Evolutionary conservation across 1,140 invertebrate species (phyloP).

Genomic region (Planococcus citri): DNA sequence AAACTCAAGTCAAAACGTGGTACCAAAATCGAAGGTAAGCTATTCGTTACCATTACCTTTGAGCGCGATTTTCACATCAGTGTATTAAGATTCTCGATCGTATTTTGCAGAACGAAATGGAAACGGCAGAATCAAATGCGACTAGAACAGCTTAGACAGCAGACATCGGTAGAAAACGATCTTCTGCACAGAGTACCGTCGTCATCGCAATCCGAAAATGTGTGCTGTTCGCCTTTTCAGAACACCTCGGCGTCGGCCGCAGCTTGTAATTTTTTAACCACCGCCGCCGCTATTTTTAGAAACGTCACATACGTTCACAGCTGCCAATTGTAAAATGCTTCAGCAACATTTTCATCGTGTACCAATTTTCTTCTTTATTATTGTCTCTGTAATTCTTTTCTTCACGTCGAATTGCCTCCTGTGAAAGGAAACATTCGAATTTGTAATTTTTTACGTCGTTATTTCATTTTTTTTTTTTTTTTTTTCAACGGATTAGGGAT

Average conservation of each 20-base stretch:
- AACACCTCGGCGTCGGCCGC: slow-evolving; percentile 35
- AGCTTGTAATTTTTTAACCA: slow-evolving; percentile 40
- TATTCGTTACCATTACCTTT: not conserved
- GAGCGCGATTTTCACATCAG: not conserved
- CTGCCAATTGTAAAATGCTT: slow-evolving; percentile 44
- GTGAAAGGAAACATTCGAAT: too few species aligned
- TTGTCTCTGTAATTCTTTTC: too few species aligned
- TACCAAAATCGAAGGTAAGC: slow-evolving; percentile 88
- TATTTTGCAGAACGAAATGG: slow-evolving; percentile 73
- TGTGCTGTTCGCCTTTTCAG: slow-evolving; percentile 34
- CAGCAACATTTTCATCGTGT: not conserved
- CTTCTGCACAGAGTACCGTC: slow-evolving; percentile 31
- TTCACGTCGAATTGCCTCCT: too few species aligned
- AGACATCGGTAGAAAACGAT: slow-evolving; percentile 53
- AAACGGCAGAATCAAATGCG: slow-evolving; percentile 82
- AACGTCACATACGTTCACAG: slow-evolving; percentile 61
- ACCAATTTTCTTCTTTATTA: too few species aligned
- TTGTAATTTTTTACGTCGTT: too few species aligned
- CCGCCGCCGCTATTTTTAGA: slow-evolving; percentile 54
- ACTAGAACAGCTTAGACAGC: slow-evolving; percentile 69
- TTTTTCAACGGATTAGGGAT: too few species aligned
- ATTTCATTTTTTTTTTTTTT: too few species aligned
- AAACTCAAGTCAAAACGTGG: slow-evolving; percentile 97
- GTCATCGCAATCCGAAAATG: not conserved
- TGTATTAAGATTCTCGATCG: not conserved